Evolutionary conservation across 2,888 invertebrate species (phyloP).

Genomic region (Metopia argyrocephala): DNA sequence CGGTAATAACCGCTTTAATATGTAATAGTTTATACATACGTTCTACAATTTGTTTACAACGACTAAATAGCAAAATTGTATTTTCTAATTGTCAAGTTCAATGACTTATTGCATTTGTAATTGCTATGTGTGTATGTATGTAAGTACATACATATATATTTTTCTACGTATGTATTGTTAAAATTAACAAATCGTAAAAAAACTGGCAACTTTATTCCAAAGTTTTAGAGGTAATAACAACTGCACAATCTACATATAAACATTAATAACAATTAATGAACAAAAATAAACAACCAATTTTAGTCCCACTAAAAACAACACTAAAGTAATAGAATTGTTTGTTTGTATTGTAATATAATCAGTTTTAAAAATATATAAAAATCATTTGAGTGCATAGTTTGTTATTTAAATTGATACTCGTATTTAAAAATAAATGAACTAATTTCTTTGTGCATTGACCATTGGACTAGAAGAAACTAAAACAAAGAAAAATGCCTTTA

Average conservation of each 20-base stretch:
- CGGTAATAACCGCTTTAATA: not conserved
- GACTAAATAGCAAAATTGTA: not conserved
- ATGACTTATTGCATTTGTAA: not conserved
- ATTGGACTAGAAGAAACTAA: constrained; percentile 24
- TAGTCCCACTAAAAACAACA: no score
- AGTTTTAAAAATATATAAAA: not conserved
- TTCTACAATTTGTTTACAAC: not conserved
- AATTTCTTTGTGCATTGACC: not conserved
- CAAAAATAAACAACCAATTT: no score
- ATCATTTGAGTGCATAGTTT: not conserved
- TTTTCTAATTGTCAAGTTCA: constrained; percentile 14
- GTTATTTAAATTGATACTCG: not conserved
- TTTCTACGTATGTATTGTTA: no score
- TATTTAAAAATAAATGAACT: not conserved
- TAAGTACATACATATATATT: no score
- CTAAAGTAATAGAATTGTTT: no score
- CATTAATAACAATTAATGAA: not conserved
- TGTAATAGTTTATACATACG: not conserved
- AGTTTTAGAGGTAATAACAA: no score
- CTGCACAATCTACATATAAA: no score
- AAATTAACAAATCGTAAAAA: no score
- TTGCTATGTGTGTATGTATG: no score
- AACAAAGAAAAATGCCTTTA: constrained; percentile 17
- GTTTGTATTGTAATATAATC: no score
- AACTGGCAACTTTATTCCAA: no score